Evolutionary conservation across 2,888 invertebrate genomes (phyloP).

Genomic region (Limnephilus auricula): DNA sequence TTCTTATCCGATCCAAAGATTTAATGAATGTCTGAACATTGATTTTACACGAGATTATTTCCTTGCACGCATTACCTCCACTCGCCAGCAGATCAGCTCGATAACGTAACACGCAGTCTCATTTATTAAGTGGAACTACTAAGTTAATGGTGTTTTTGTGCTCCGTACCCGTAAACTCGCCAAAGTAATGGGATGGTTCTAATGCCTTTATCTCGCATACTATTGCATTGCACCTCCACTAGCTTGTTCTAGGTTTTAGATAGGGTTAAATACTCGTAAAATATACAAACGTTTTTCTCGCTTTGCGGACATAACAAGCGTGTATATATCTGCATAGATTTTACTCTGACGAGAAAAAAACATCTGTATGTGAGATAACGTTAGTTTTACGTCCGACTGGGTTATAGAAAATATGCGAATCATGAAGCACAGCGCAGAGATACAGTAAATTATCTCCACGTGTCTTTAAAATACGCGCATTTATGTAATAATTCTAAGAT

Average conservation of each 20-base stretch:
- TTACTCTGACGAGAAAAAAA: neutral
- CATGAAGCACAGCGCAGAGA: neutral
- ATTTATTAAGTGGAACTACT: constrained; percentile 52
- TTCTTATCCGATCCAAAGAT: constrained; percentile 64
- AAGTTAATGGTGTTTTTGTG: constrained; percentile 61
- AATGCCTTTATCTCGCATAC: neutral
- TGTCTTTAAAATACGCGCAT: neutral
- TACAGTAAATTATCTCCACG: neutral
- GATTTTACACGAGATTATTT: constrained; percentile 64
- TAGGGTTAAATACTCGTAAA: neutral
- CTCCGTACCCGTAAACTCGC: constrained; percentile 50
- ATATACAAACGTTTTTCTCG: neutral
- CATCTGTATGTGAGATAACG: neutral
- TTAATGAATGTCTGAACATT: constrained; percentile 66
- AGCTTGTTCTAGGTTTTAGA: neutral
- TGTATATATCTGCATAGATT: neutral
- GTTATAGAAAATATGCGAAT: neutral
- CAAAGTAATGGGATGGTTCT: constrained; percentile 20
- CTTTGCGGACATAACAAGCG: neutral
- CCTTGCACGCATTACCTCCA: constrained; percentile 60
- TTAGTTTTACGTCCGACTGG: neutral
- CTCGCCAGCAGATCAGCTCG: constrained; percentile 51
- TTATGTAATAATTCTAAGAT: neutral
- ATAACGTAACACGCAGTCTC: constrained; percentile 57
- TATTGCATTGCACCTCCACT: constrained; percentile 10